Conservation (phyloP, 2,797 vertebrate genomes). For the Eurystomus glaucurus region DNA sequence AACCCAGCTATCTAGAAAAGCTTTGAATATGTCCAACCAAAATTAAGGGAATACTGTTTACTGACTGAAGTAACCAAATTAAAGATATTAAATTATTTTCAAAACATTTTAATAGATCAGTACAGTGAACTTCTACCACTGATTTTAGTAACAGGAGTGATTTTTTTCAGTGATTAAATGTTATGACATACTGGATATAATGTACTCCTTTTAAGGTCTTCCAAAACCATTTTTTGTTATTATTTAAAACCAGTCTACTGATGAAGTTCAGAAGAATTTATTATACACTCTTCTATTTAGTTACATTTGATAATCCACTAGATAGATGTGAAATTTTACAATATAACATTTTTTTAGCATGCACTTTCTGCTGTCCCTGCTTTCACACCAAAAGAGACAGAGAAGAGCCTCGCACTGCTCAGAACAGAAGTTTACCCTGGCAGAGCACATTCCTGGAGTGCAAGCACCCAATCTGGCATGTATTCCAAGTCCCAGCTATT, state of each 20-base stretch:
- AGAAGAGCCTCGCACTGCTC: slow-evolving; percentile 17
- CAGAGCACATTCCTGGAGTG: slow-evolving; percentile 59
- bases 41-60: neutral
- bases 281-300: neutral
- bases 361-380: neutral
- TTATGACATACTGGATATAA: neutral
- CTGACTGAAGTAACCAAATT: neutral
- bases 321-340: neutral
- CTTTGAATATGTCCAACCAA: neutral
- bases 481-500: slow-evolving; percentile 11
- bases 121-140: neutral
- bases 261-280: slow-evolving; percentile 3
- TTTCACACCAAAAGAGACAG: slow-evolving; percentile 16
- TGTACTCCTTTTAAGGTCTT: neutral
- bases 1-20: neutral
- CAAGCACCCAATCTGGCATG: slow-evolving; percentile 8
- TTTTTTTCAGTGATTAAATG: slow-evolving; percentile 37
- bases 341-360: neutral
- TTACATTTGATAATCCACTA: neutral
- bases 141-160: slow-evolving; percentile 2
- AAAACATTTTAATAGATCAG: neutral
- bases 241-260: neutral
- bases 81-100: neutral
- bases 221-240: neutral
- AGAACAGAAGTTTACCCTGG: slow-evolving; percentile 54